phyloP scores from a whole-genome alignment of 2,113 vertebrate genomes.

The Egretta garzetta region DNA sequence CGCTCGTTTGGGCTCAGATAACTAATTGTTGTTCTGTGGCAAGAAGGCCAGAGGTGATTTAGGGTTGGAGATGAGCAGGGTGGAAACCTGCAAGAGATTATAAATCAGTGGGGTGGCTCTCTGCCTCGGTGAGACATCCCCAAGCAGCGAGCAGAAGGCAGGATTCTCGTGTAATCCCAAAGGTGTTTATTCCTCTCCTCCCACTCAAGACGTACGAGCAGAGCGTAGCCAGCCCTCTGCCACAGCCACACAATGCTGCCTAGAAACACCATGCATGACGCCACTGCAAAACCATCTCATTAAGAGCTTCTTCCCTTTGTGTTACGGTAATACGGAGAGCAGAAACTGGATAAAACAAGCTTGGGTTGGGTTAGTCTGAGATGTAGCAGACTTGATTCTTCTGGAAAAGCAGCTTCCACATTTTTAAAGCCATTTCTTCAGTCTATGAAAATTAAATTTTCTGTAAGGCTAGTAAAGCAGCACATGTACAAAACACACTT shows the following conservation, averaged over 20 bases:
- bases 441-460: neutral
- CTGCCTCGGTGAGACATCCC: rapidly evolving
- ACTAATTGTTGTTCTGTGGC: neutral
- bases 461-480: neutral
- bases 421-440: neutral
- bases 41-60: neutral
- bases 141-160: neutral
- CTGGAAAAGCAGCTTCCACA: neutral
- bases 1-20: neutral
- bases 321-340: rapidly evolving
- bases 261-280: neutral
- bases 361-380: neutral
- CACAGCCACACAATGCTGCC: neutral
- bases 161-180: neutral
- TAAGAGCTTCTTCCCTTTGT: neutral
- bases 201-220: neutral
- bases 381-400: neutral
- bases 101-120: neutral
- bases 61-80: neutral
- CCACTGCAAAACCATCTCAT: neutral
- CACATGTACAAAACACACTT: neutral
- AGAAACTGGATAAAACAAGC: neutral
- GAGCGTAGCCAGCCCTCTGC: neutral
- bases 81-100: neutral
- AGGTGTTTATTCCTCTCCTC: conserved; percentile 19